phyloP scores from a whole-genome alignment of 2,888 invertebrate genomes.

The Encarsia formosa region DNA sequence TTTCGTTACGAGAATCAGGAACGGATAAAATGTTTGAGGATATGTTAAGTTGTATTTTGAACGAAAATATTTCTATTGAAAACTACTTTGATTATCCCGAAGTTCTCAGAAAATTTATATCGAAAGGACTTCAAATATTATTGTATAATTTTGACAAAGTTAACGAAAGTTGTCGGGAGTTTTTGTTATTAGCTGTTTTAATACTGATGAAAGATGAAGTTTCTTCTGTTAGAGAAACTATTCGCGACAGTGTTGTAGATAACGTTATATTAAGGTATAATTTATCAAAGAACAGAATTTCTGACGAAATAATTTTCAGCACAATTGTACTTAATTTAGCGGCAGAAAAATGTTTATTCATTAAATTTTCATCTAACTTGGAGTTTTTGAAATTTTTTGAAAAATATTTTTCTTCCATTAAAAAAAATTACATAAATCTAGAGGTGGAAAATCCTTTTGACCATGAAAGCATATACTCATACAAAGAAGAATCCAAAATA shows the following conservation, averaged over 20 bases:
- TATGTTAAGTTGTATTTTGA: slow-evolving; percentile 2
- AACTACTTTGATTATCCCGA: slow-evolving; percentile 31
- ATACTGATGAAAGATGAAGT: slow-evolving; percentile 58
- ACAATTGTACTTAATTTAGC: slow-evolving; percentile 11
- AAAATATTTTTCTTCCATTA: slow-evolving; percentile 10
- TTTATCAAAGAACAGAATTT: slow-evolving; percentile 2
- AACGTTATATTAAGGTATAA: slow-evolving; percentile 9
- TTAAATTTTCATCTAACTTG: not conserved
- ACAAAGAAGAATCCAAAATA: slow-evolving; percentile 51
- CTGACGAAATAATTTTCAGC: slow-evolving; percentile 5
- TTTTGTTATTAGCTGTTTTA: slow-evolving; percentile 50
- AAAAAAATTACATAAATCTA: not conserved
- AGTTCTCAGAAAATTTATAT: slow-evolving; percentile 30
- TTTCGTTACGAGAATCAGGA: slow-evolving; percentile 7
- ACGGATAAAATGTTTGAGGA: slow-evolving; percentile 14
- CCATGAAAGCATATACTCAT: slow-evolving; percentile 54
- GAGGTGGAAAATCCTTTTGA: slow-evolving; percentile 54
- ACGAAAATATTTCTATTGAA: slow-evolving; percentile 9
- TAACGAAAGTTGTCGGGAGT: slow-evolving; percentile 41
- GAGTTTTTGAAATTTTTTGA: slow-evolving; percentile 9
- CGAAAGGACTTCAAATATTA: slow-evolving; percentile 32
- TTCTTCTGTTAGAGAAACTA: slow-evolving; percentile 52
- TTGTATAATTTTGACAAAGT: slow-evolving; percentile 25
- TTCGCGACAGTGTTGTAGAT: slow-evolving; percentile 36
- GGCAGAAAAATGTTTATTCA: slow-evolving; percentile 3